A percentile compares a stretch with the other conserved stretches of the same genome.
These are phyloP conservation scores for Trissolcus japonicus DNA, from an alignment of 2,888 invertebrate species.

Conservation along the genomic window DNA sequence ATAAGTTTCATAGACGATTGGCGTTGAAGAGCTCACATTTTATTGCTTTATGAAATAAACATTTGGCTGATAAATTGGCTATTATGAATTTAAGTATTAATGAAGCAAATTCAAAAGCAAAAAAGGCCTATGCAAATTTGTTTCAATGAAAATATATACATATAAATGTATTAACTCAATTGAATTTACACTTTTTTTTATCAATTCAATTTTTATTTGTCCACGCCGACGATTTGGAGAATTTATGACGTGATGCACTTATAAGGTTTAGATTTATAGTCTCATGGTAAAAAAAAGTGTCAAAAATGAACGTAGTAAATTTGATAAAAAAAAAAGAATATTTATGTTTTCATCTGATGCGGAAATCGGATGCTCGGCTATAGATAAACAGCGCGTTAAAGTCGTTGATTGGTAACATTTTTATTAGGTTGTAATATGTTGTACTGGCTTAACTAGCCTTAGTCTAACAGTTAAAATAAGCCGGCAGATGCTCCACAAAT, in stretches of 20 bases:
- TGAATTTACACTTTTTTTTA: too few species aligned
- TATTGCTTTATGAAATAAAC: slow-evolving; percentile 19
- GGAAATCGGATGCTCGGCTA: slow-evolving; percentile 26
- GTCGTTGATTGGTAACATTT: slow-evolving; percentile 48
- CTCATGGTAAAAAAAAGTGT: neutral
- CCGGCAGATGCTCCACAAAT: slow-evolving; percentile 71
- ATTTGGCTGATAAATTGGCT: neutral
- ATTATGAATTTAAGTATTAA: neutral
- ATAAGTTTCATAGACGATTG: slow-evolving; percentile 15
- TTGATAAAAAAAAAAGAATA: slow-evolving; percentile 15
- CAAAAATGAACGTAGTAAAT: neutral
- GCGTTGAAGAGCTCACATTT: slow-evolving; percentile 7
- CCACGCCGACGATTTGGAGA: neutral
- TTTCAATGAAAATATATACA: too few species aligned
- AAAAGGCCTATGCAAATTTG: too few species aligned
- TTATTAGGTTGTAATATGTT: slow-evolving; percentile 54
- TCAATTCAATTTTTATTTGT: too few species aligned
- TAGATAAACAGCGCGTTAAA: slow-evolving; percentile 53
- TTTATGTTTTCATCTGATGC: slow-evolving; percentile 31
- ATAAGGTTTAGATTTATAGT: slow-evolving; percentile 1
- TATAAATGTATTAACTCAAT: too few species aligned
- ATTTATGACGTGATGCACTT: neutral
- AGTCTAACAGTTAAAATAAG: slow-evolving; percentile 62
- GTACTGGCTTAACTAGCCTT: slow-evolving; percentile 56
- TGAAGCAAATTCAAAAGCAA: too few species aligned